Conservation (phyloP, 2,113 vertebrate species). For the Centropus unirufus region DNA sequence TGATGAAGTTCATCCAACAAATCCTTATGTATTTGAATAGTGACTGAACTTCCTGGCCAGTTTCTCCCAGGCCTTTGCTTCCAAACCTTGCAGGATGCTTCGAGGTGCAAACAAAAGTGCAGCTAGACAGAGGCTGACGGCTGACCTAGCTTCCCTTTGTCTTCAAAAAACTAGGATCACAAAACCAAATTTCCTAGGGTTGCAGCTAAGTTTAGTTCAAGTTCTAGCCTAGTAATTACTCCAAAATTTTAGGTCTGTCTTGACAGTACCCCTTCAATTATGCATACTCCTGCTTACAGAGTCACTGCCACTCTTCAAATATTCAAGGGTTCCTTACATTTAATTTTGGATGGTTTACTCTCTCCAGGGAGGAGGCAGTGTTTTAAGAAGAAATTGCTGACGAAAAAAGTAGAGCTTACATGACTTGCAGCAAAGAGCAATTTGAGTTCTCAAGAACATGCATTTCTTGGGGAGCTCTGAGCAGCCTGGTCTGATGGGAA, state of each 20-base stretch:
- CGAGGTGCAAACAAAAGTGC: not conserved
- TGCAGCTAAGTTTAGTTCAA: not conserved
- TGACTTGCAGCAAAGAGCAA: constrained; percentile 20
- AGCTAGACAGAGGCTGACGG: not conserved
- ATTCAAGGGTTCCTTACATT: constrained; percentile 49
- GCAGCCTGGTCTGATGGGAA: too few species aligned
- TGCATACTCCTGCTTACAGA: constrained; percentile 30
- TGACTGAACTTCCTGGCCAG: not conserved
- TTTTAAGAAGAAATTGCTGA: constrained; percentile 52
- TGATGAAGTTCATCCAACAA: not conserved
- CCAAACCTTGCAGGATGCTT: not conserved
- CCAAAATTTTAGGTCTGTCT: constrained; percentile 26
- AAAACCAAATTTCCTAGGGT: not conserved
- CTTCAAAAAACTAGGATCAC: not conserved
- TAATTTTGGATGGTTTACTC: constrained; percentile 35
- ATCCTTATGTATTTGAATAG: not conserved
- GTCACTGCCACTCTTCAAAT: constrained; percentile 28
- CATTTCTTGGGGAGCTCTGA: not conserved
- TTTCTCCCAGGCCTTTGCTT: not conserved
- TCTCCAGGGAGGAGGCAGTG: not conserved
- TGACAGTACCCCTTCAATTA: constrained; percentile 42
- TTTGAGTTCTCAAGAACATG: constrained; percentile 16
- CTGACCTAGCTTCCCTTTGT: not conserved
- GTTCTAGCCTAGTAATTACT: constrained; percentile 1
- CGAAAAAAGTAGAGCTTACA: not conserved